Evolutionary conservation across 1,140 invertebrate species (phyloP), one percentile per base, ranked within the genome.

Genomic region (Phocides pigmalion): DNA sequence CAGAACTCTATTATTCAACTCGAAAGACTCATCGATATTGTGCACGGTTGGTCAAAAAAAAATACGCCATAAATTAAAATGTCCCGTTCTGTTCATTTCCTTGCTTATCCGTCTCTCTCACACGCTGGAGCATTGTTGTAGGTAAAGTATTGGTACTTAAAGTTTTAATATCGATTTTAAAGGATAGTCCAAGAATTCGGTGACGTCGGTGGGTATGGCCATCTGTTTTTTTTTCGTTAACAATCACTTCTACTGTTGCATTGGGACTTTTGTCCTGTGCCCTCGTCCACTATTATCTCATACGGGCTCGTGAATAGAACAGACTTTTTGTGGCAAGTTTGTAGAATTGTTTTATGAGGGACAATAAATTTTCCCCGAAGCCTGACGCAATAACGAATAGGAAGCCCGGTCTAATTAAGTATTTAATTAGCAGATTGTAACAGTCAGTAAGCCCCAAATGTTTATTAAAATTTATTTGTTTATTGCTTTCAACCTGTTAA

Each of bases 41-140:
- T 84, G 80, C 79, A 74, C 79, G 74, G 71, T n/a, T 75, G 66
- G 68, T 80, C 76, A 80, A 79, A 87, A 86, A n/a, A 82, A 84
- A 89, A 84, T 79, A 67, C 51, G 74, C 76, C 87, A 88, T 90
- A 90, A 90, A 90, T 89, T 89, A 90, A 86, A 87, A 89, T 68
- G 86, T 87, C 81, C 82, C 76, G 76, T 81, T 79, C 74, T 70
- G 72, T 62, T 71, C 74, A 72, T 53, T 77, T 77, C 77, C 68
- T 68, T 65, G 41, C 11, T 19, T 56, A 46, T 47, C 62, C 66
- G 66, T 82, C 80, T 82, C 81, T 51, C 64, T 87, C 79, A 56
- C 81, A 76, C 81, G 59, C n/a, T 65, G 37, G 64, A 62, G 63
- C 58, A 85, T 77, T 84, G 74, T 84, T 68, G 69, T 75, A 70